Evolutionary conservation across 1,140 invertebrate species (phyloP), one percentile per base, ranked within the genome.

Genomic region (Heliconius eleuchia): DNA sequence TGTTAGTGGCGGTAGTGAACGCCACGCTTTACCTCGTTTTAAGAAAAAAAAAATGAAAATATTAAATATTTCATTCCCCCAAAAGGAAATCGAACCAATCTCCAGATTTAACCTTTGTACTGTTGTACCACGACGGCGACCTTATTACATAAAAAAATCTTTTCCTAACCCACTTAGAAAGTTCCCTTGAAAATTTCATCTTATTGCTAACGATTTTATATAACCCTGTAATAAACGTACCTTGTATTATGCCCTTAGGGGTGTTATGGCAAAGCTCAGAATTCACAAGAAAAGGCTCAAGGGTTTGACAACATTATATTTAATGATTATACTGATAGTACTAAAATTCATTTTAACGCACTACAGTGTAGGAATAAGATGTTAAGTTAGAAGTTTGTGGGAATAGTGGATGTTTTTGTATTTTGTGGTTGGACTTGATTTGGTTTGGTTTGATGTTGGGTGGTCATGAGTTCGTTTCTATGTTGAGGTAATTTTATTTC

Each of bases 241-340:
- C 74, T 80, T 76, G 77, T 71, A 73, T 76, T 74, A 76, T 75
- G 71, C 82, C 82, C 79, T 78, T 80, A 52, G 78, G 82, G 77
- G 76, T 55, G 74, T 80, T 80, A 76, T 27, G 60, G 34, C 70
- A 80, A 77, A 76, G 74, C 78, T 74, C 73, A 76, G 78, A 71
- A 60, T 71, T 71, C 70, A 77, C 76, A 75, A 72, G 77, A 79
- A 82, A 74, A 57, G 79, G 73, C 76, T 74, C 78, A 78, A 75
- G 81, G 81, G 76, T 80, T 80, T 73, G 42, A 74, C 73, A 70
- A 66, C 73, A 76, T 82, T 80, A 83, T 83, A 82, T 82, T 82
- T 83, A 76, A 83, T 71, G 78, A 23, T 76, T 78, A 78, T 75
- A 76, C 73, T 76, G 71, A 77, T 77, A 66, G 34, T n/a, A 30